Conservation (phyloP, 92 coral and sea anemone species). For the Pocillopora meandrina region DNA sequence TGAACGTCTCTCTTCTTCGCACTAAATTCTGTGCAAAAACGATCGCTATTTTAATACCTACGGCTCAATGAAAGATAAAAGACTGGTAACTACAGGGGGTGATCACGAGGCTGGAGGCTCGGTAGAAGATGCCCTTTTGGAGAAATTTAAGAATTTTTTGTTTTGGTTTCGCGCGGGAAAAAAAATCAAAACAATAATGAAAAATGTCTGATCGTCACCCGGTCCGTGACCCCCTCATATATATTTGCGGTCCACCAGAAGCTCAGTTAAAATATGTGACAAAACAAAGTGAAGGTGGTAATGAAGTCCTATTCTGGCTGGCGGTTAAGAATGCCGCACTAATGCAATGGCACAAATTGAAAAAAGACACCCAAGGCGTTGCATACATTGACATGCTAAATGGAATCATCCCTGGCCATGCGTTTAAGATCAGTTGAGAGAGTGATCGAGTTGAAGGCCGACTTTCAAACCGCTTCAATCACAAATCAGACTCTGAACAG, state of each 20-base stretch:
- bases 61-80: neutral
- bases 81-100: slow-evolving; percentile 6
- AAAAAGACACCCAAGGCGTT: neutral
- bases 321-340: slow-evolving; percentile 8
- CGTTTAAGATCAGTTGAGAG: slow-evolving; percentile 4
- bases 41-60: neutral
- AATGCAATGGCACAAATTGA: slow-evolving; percentile 3
- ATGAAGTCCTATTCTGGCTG: slow-evolving; percentile 21
- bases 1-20: slow-evolving; percentile 2
- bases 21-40: neutral
- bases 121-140: neutral
- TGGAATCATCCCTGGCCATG: slow-evolving; percentile 12
- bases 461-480: neutral
- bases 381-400: neutral
- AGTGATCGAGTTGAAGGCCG: slow-evolving; percentile 7
- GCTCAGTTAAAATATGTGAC: slow-evolving; percentile 7
- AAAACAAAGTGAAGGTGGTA: slow-evolving; percentile 20
- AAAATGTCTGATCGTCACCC: slow-evolving; percentile 11
- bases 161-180: slow-evolving; percentile 1
- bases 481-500: neutral
- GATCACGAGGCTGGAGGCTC: slow-evolving; percentile 2
- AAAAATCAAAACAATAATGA: neutral
- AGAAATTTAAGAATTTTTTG: neutral
- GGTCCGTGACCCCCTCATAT: slow-evolving; percentile 21
- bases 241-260: slow-evolving; percentile 6